A percentile compares a stretch with the other conserved stretches of the same genome.
These are phyloP conservation scores for Mellivora capensis DNA, from an alignment of 2,113 vertebrate genomes.

Conservation along the genomic window DNA sequence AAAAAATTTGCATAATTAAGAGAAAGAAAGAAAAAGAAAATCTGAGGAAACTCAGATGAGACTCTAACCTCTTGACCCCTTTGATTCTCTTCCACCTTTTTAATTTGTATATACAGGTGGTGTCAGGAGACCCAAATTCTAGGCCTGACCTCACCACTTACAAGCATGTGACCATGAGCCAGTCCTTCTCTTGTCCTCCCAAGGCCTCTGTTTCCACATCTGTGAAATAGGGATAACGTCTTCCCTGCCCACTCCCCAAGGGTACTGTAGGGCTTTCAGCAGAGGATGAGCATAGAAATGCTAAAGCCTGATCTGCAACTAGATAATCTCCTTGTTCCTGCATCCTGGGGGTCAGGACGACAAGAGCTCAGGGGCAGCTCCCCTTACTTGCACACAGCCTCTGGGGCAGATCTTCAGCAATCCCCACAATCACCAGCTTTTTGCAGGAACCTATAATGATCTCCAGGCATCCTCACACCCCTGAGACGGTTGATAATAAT, in stretches of 20 bases:
- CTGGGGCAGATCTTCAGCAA: neutral
- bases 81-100: neutral
- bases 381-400: neutral
- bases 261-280: neutral
- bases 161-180: neutral
- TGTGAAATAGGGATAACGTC: neutral
- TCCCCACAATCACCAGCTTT: neutral
- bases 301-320: neutral
- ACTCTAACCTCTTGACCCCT: neutral
- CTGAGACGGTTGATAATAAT: neutral
- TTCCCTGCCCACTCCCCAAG: neutral
- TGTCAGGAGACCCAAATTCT: neutral
- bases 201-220: constrained; percentile 10
- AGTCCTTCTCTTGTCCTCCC: neutral
- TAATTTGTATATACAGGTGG: neutral
- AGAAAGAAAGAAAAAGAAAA: neutral
- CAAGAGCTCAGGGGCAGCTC: accelerated
- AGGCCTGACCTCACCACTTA: neutral
- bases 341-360: neutral
- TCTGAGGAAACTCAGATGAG: neutral
- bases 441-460: neutral
- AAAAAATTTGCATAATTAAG: neutral
- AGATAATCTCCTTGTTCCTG: neutral
- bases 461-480: neutral
- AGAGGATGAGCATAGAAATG: neutral